Base-by-base conservation (phyloP, 2,797 vertebrate genomes). In the Schizopygopsis malacanthus region DNA sequence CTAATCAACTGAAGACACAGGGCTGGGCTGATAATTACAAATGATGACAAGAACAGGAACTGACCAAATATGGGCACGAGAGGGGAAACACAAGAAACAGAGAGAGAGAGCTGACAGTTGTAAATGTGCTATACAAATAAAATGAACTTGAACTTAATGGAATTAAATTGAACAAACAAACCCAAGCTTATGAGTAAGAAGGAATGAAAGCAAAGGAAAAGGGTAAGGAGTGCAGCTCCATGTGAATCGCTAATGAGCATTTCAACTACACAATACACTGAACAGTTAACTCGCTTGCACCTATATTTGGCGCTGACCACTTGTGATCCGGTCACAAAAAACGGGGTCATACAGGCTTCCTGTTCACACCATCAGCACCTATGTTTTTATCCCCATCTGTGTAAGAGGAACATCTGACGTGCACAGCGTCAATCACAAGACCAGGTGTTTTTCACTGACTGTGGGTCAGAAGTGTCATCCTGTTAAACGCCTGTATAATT, bases 381-480 rank as follows among this genome's bases (percentile, higher is more conserved):
- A 73, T 77, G 45, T 25, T 28, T 72, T 84, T 59, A 78, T 70
- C 11, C 33, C 39, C 65, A 83, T 80, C 50, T 83, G 50, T 65
- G 83, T 67, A 81, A 50, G 45, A 22, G 59, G 63, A 65, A 84
- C 77, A 83, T 79, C 85, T 89, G 88, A 59, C 69, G n/a, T 3
- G 20, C 1, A 59, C 70, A n/a, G 59, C 43, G 50, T 83, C 65
- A 87, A 85, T 87, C 87, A 85, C 63, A 50, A 47, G 84, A 50
- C 16, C 89, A 86, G 89, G 84, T 90, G 85, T 72, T 87, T 79
- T 87, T 86, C 41, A 41, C 52, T 72, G 73, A 52, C 54, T 39
- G 80, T 43, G 25, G 52, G 81, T 82, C 39, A 47, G 18, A 10
- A 52, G 52, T 81, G 16, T 20, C 76, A 61, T 79, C 76, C 76